Conservation (phyloP, 2,113 vertebrate genomes). For the Ochotona princeps region DNA sequence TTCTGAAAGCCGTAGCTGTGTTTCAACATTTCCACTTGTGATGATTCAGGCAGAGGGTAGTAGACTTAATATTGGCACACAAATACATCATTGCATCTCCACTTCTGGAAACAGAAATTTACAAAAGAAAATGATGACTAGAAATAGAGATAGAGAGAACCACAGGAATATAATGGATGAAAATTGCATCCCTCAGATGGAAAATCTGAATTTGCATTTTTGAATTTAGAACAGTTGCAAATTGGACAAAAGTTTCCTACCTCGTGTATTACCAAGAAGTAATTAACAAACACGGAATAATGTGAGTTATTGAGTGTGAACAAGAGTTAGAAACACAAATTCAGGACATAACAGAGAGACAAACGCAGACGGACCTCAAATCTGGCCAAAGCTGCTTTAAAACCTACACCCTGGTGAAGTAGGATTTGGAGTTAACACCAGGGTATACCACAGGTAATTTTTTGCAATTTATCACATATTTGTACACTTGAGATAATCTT, state of each 20-base stretch:
- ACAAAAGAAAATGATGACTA: neutral
- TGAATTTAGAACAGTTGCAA: conserved; percentile 2
- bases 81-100: neutral
- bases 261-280: neutral
- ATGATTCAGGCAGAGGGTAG: neutral
- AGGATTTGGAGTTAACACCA: neutral
- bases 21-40: neutral
- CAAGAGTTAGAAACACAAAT: neutral
- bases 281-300: neutral
- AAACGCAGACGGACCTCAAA: neutral
- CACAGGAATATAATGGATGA: neutral
- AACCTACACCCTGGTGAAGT: neutral
- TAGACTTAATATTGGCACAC: neutral
- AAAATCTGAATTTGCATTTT: neutral
- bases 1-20: neutral
- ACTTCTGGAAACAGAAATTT: neutral
- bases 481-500: neutral
- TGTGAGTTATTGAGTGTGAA: neutral
- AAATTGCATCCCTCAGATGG: neutral
- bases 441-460: neutral
- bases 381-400: neutral
- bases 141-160: conserved; percentile 5
- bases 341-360: neutral
- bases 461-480: neutral
- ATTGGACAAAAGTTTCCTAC: neutral